These are phyloP conservation scores for Siniperca undulata DNA, from an alignment of 2,797 vertebrate species.

Conservation along the genomic window DNA sequence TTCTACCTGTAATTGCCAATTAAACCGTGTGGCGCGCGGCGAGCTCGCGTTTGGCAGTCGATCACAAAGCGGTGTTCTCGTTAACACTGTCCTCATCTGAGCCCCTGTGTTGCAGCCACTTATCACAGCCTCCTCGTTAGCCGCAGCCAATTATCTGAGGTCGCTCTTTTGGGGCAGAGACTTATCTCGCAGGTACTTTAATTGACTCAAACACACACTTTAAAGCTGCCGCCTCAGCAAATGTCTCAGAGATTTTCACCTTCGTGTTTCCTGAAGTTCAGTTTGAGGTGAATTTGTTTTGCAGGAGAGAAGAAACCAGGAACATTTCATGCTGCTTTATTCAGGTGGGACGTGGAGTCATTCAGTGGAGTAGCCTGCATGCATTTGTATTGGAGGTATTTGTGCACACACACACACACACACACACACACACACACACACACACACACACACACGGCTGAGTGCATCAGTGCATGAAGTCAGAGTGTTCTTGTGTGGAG, in stretches of 20 bases:
- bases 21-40: slow-evolving; percentile 6
- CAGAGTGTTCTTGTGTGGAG: no score
- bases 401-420: neutral
- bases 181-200: slow-evolving; percentile 18
- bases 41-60: neutral
- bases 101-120: neutral
- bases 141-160: slow-evolving; percentile 46
- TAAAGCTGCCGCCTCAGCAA: slow-evolving; percentile 5
- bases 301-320: neutral
- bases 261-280: slow-evolving; percentile 25
- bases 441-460: neutral
- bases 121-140: slow-evolving; percentile 26
- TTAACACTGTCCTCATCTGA: slow-evolving; percentile 34
- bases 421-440: neutral
- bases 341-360: neutral
- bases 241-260: neutral
- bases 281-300: neutral
- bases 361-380: neutral
- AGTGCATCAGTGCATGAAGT: neutral
- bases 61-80: slow-evolving; percentile 7
- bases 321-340: neutral
- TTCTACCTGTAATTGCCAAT: slow-evolving; percentile 45
- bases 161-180: slow-evolving; percentile 29
- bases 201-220: slow-evolving; percentile 4
- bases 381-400: neutral